Conservation (phyloP, 1,140 invertebrate species). For the Aleiodes sp. region DNA sequence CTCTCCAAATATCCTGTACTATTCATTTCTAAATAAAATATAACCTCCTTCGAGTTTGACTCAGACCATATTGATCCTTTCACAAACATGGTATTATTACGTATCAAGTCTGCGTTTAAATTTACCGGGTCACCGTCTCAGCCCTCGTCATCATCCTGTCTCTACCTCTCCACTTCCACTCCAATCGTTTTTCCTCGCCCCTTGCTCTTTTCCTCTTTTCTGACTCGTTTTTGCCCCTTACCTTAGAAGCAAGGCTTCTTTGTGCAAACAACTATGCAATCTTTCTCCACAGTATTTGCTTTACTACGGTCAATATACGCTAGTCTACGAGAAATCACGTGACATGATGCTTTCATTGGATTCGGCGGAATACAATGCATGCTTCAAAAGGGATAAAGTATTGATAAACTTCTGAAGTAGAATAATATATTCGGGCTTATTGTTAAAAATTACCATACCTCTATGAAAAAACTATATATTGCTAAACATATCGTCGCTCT, state of each 20-base stretch:
- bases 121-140: slow-evolving; percentile 6
- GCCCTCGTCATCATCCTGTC: neutral
- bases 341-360: slow-evolving; percentile 1
- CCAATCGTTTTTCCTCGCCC: neutral
- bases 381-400: neutral
- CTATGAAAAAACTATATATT: too few relatives aligned
- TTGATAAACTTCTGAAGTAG: neutral
- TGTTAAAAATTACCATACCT: neutral
- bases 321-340: neutral
- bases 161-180: neutral
- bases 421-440: neutral
- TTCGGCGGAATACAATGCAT: neutral
- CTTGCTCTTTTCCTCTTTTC: neutral
- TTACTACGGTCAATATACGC: slow-evolving; percentile 4
- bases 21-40: neutral
- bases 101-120: neutral
- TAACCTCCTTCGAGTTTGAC: neutral
- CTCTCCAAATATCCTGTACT: neutral
- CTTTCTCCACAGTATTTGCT: neutral
- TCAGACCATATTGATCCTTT: neutral
- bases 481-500: too few relatives aligned
- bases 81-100: slow-evolving; percentile 24
- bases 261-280: slow-evolving; percentile 14
- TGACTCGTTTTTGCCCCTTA: neutral
- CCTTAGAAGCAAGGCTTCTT: neutral